Evolutionary conservation across 2,888 invertebrate genomes (phyloP), one percentile per base, ranked within the genome.

Genomic region (Omphaloscelis lunosa): DNA sequence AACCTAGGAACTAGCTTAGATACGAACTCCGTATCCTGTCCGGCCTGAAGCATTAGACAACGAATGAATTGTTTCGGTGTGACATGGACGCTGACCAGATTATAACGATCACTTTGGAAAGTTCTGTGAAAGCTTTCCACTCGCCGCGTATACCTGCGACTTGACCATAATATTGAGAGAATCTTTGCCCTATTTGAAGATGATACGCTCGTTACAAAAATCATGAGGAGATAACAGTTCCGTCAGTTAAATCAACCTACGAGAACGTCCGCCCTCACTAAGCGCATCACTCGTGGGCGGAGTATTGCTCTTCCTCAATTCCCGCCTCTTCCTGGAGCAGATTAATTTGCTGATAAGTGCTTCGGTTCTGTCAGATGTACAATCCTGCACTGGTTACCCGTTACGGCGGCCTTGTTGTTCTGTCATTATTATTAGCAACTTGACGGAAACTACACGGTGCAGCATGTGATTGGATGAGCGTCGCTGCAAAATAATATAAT

Each of bases 271-370:
- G 8, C 17, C 23, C 17, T 29, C 23, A 62, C 27, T 45, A 23
- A 62, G 20, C 34, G n/a, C 66, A 71, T 63, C 71, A 48, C 20
- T 20, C n/a, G 27, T 12, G 2, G 20, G 23, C 23, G 74, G 27
- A 48, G 48, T 23, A 73, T 48, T 27, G 34, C 48, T 74, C 23
- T 48, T 59, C 11, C 27, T 59, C 23, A 59, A 48, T 74, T 27
- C 23, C 27, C 17, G 48, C 27, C 23, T 74, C 39, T 75, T 59
- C 59, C 45, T 27, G 15, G n/a, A 73, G 12, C 1, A 72, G 39
- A 72, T 59, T 6, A 39, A 59, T 75, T 75, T 59, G 12, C 12
- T 27, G 56, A 58, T 73, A 72, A 72, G 17, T 56, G 53, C 29
- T 17, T 53, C 23, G 12, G 17, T 17, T 39, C 51, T 23, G 23